These are phyloP conservation scores for Parotia lawesii DNA, from an alignment of 2,113 vertebrate genomes.

Conservation along the genomic window DNA sequence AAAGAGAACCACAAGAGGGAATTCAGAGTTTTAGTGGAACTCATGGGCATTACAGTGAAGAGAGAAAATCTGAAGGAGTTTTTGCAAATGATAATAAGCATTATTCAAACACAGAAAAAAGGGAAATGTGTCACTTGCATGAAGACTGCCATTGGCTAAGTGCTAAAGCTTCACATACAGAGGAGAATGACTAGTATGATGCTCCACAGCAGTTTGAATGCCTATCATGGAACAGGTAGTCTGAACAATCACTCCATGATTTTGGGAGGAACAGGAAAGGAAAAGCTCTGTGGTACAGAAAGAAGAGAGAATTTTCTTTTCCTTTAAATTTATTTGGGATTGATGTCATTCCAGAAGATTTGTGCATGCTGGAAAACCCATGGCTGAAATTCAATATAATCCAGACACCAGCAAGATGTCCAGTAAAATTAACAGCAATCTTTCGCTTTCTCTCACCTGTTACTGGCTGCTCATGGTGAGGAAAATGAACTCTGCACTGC, in stretches of 20 bases:
- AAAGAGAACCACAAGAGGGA: not conserved
- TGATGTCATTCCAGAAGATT: not conserved
- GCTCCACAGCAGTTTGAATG: not conserved
- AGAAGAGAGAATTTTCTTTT: not conserved
- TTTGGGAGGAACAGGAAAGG: not conserved
- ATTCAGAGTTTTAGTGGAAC: not conserved
- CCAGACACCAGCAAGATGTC: not conserved
- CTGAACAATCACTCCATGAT: not conserved
- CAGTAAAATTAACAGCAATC: not conserved
- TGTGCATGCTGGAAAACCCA: not conserved
- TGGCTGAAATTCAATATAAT: not conserved
- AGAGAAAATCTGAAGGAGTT: not conserved
- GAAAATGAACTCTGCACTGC: not conserved
- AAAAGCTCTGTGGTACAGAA: not conserved
- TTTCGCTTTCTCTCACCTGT: not conserved
- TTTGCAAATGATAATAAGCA: not conserved
- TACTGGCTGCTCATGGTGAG: not conserved
- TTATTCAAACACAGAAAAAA: not conserved
- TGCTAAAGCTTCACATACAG: not conserved
- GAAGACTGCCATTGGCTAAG: not conserved
- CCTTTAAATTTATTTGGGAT: not conserved
- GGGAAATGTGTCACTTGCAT: not conserved
- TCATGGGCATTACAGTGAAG: not conserved
- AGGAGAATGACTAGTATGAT: not conserved
- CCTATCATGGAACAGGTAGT: not conserved